These are phyloP conservation scores for Eleutherodactylus coqui DNA, from an alignment of 2,797 vertebrate species.

Conservation along the genomic window DNA sequence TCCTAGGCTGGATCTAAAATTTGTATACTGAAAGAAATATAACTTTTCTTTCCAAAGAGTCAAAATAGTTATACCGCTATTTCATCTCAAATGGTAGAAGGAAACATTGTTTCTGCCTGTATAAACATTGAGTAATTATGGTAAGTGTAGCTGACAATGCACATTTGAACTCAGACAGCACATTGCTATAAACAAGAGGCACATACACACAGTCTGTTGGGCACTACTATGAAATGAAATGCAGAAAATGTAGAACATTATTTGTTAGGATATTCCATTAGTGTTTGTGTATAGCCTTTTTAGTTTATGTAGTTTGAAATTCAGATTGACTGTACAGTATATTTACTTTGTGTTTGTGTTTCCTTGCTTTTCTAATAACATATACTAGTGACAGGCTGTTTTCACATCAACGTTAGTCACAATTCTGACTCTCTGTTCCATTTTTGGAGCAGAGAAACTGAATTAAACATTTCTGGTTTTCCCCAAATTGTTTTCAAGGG, in stretches of 20 bases:
- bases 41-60: slow-evolving; percentile 12
- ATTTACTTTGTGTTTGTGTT: neutral
- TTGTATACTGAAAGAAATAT: slow-evolving; percentile 8
- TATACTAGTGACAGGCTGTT: too few species aligned
- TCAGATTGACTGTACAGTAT: neutral
- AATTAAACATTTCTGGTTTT: too few species aligned
- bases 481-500: too few species aligned
- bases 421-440: too few species aligned
- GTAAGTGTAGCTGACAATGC: slow-evolving; percentile 23
- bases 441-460: too few species aligned
- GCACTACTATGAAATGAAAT: neutral
- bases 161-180: neutral
- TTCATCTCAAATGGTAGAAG: slow-evolving; percentile 19
- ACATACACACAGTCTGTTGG: neutral
- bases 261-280: neutral
- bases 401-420: too few species aligned
- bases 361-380: neutral
- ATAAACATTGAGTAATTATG: slow-evolving; percentile 27
- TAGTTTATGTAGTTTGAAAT: neutral
- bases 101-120: slow-evolving; percentile 17
- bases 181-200: too few species aligned
- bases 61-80: neutral
- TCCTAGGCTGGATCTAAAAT: slow-evolving; percentile 7
- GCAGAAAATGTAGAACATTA: neutral
- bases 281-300: neutral